Percentiles rank a stretch among this genome's conserved stretches.
phyloP scores from a whole-genome alignment of 2,797 vertebrate genomes.

The Siniperca undulata region DNA sequence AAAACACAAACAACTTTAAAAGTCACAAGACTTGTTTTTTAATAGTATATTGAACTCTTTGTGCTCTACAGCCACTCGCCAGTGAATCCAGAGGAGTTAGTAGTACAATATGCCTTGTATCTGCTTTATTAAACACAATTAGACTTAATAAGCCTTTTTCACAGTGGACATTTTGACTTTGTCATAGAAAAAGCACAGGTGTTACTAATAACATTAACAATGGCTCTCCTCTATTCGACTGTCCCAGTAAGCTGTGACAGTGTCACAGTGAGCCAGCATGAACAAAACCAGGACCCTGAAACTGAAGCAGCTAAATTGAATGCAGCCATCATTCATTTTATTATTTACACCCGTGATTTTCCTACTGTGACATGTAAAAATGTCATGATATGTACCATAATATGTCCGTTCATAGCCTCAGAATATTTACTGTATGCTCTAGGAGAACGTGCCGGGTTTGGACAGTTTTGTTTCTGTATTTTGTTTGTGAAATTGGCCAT shows the following conservation, averaged over 20 bases:
- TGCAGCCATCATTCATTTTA: not conserved
- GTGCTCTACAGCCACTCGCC: not conserved
- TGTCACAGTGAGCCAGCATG: not conserved
- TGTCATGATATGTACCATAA: not conserved
- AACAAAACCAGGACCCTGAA: not conserved
- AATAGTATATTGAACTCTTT: not conserved
- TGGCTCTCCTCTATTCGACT: not conserved
- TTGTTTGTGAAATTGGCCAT: not conserved
- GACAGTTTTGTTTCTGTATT: not conserved
- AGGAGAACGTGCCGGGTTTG: not conserved
- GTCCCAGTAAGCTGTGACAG: not conserved
- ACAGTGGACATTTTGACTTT: not conserved
- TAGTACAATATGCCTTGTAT: not conserved
- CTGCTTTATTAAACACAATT: not conserved
- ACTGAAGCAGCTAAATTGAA: not conserved
- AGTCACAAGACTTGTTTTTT: not conserved
- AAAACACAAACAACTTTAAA: not conserved
- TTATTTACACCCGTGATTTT: not conserved
- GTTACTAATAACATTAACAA: not conserved
- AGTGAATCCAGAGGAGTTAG: not conserved
- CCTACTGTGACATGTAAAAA: not conserved
- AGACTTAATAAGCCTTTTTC: not conserved
- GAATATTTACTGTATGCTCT: not conserved
- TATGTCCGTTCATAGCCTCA: not conserved
- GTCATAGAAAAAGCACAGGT: not conserved